Base-by-base conservation (phyloP, 2,888 invertebrate genomes). In the Anticlea derivata region DNA sequence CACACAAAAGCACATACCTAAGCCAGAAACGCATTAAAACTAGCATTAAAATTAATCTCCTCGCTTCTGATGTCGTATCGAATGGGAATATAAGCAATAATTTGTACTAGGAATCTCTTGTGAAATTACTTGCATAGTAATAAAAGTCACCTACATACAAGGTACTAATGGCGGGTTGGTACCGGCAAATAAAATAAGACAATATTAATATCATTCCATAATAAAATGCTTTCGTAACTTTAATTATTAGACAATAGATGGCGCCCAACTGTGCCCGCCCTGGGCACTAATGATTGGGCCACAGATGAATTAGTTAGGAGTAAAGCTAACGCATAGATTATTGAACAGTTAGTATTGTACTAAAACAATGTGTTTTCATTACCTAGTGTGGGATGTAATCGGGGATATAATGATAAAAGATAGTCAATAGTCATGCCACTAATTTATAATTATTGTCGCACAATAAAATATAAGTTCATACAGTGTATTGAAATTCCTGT, bases 181-280 rank as follows among this genome's bases (percentile, higher is more conserved):
- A 20, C 20, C 5, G 17, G 10, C 20, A 20, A 34, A 34, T 11
- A 33, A 34, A 10, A 22, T 22, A 22, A 37, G 8, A 37, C 43
- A 30, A 34, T 75, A 80, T 80, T 75, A 70, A 80, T 80, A 76
- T 73, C 73, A 53, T 60, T 69, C 65, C 60, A 68, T n/a, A 75
- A 78, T 79, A 71, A 75, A 66, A 66, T 78, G 60, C 62, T 79
- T 82, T 79, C 73, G 73, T 79, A 75, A 80, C 84, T 81, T 81
- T 86, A 86, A 88, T 88, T 84, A 87, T 70, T 61, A 73, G 68
- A 84, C 86, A 83, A 83, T 78, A 72, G 78, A 70, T 71, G 76
- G 80, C 80, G 62, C 79, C 88, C 88, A 75, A 84, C 73, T 48
- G 86, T 50, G 83, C 68, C 37, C 58, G 47, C 61, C 60, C 61